Base-by-base conservation (phyloP, 2,888 invertebrate species). In the Corbicula japonica region DNA sequence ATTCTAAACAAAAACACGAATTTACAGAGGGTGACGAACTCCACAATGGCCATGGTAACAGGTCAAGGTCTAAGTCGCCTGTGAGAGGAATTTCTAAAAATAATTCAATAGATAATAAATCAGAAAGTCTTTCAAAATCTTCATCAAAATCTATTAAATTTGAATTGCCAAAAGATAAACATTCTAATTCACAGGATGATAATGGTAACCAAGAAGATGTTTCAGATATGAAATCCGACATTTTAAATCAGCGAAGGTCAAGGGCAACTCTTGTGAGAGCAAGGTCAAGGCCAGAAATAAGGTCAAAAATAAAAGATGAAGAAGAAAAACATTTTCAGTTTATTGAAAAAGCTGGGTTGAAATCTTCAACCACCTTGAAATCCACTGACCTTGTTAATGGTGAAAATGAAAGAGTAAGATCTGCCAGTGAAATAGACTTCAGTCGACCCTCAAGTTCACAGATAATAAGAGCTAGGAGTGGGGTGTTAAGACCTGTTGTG, bases 281-380 rank as follows among this genome's bases (percentile, higher is more conserved):
- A 50, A 79, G 80, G 56, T 79, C 83, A 54, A 65, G 71, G n/a
- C 76, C 79, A 23, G 83, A 77, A 34, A 41, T 79, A 10, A 52
- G 61, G n/a, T 23, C 56, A 34, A 46, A 58, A n/a, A n/a, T 75
- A 1, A 76, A 80, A 80, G 58, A 60, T 23, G 76, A 76, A 52
- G 80, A 80, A 30, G 80, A 80, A 35, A 75, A 73, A 61, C 63
- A 72, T 41, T 80, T 80, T 52, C n/a, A 62, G 44, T 62, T 72
- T 18, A 76, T 80, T 65, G 80, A 79, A 54, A 41, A 56, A 44
- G 35, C 54, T 1, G 23, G 62, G 30, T 8, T 10, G 30, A 28
- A 30, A 23, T 48, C 48, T 21, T 61, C 30, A 28, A 21, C 54
- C 32, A 32, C 8, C 23, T n/a, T 30, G 6, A 10, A 15, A 30